Evolutionary conservation across 2,888 invertebrate species (phyloP).

Genomic region (Agrochola lychnidis): DNA sequence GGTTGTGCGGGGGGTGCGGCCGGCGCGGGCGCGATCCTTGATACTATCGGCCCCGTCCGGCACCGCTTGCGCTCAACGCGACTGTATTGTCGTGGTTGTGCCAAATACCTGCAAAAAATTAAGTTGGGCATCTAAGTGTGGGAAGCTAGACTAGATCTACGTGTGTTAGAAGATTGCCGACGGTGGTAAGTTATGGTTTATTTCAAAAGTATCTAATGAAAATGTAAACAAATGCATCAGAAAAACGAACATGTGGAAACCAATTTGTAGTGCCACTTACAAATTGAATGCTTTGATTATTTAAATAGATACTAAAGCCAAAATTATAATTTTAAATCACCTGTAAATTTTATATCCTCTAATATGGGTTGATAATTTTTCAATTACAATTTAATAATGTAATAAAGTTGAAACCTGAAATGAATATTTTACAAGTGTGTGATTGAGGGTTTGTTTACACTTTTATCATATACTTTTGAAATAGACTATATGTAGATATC

Average conservation of each 20-base stretch:
- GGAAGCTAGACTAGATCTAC: constrained; percentile 30
- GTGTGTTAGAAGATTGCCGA: constrained; percentile 28
- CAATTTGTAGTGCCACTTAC: neutral
- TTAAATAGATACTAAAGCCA: too few relatives aligned
- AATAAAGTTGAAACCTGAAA: too few relatives aligned
- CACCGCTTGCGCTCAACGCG: constrained; percentile 81
- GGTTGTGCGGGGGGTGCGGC: constrained; percentile 72
- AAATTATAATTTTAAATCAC: neutral
- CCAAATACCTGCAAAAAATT: constrained; percentile 83
- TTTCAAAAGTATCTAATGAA: neutral
- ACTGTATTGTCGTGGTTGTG: constrained; percentile 87
- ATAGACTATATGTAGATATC: constrained; percentile 1
- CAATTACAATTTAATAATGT: neutral
- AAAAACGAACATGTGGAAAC: neutral
- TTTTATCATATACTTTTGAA: neutral
- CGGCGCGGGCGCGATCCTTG: constrained; percentile 82
- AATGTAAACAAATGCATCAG: neutral
- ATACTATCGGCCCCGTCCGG: constrained; percentile 88
- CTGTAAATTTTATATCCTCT: too few relatives aligned
- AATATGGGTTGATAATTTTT: neutral
- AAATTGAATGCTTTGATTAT: neutral
- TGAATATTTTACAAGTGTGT: too few relatives aligned
- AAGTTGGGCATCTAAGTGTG: constrained; percentile 31
- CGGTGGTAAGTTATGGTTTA: neutral
- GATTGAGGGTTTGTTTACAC: neutral